These are phyloP conservation scores for Lineus longissimus DNA, from an alignment of 1,140 invertebrate genomes.

Conservation along the genomic window DNA sequence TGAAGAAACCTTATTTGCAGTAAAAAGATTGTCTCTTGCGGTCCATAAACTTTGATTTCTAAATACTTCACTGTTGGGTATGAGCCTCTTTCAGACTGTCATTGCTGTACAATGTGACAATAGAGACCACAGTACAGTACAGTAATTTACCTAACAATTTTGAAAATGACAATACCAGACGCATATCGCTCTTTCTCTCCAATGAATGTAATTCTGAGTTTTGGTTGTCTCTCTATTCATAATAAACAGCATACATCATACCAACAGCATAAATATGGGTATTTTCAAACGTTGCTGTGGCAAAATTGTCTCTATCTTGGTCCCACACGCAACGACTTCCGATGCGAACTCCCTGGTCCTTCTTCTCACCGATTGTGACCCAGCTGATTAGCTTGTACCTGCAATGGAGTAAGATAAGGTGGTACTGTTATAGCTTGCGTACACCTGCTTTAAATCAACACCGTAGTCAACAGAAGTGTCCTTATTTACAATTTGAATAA, in stretches of 20 bases:
- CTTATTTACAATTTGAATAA: neutral
- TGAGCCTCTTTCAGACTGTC: too few species aligned
- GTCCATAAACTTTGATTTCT: too few species aligned
- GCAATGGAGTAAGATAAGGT: neutral
- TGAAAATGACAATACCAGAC: too few species aligned
- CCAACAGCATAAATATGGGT: slow-evolving; percentile 28
- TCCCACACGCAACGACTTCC: slow-evolving; percentile 40
- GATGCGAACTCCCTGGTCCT: slow-evolving; percentile 31
- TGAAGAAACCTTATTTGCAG: too few species aligned
- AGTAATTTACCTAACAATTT: too few species aligned
- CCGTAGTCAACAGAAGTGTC: neutral
- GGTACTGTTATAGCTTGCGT: too few species aligned
- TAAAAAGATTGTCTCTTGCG: too few species aligned
- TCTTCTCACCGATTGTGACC: slow-evolving; percentile 37
- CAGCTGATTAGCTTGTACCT: slow-evolving; percentile 39
- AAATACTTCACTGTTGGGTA: too few species aligned
- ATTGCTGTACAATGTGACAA: too few species aligned
- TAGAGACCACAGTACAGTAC: too few species aligned
- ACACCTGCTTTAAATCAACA: neutral
- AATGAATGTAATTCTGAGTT: too few species aligned
- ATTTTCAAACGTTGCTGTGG: slow-evolving; percentile 31
- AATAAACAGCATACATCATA: slow-evolving; percentile 30
- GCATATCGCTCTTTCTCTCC: too few species aligned
- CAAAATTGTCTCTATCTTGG: slow-evolving; percentile 35
- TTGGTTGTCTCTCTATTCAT: slow-evolving; percentile 16